A percentile compares a stretch with the other conserved stretches of the same genome.
Evolutionary conservation across 2,797 vertebrate genomes (phyloP).

Genomic region (Adrianichthys oophorus): DNA sequence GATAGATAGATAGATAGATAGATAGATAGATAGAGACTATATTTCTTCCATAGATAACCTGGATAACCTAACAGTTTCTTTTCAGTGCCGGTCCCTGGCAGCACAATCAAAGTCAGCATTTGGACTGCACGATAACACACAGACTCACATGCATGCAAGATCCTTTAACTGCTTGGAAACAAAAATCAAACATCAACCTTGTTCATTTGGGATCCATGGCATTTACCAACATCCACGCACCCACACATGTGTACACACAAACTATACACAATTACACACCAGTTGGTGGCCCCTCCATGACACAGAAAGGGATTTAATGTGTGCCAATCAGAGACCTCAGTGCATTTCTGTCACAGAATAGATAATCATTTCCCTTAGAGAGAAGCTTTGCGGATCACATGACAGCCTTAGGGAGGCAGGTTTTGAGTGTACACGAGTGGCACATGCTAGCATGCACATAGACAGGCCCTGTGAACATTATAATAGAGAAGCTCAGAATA

Average conservation of each 20-base stretch:
- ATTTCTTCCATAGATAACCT: constrained; percentile 32
- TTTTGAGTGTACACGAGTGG: constrained; percentile 10
- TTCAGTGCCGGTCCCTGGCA: constrained; percentile 42
- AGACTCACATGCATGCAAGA: constrained; percentile 39
- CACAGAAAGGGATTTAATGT: constrained; percentile 44
- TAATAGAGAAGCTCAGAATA: constrained; percentile 34
- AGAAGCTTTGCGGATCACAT: constrained; percentile 43
- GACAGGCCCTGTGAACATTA: constrained; percentile 6
- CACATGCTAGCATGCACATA: constrained; percentile 4
- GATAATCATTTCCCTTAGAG: constrained; percentile 49
- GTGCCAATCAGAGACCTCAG: constrained; percentile 54
- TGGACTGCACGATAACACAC: constrained; percentile 65
- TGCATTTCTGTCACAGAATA: constrained; percentile 58
- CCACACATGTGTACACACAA: constrained; percentile 22
- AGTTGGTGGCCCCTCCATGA: constrained; percentile 46
- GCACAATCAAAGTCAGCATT: constrained; percentile 50
- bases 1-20: too few relatives aligned
- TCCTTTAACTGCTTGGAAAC: constrained; percentile 47
- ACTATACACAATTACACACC: constrained; percentile 7
- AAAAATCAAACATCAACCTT: constrained; percentile 42
- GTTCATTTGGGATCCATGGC: constrained; percentile 59
- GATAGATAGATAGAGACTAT: too few relatives aligned
- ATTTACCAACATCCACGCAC: constrained; percentile 45
- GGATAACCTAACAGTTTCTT: constrained; percentile 53
- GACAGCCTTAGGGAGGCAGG: constrained; percentile 15